Conservation (phyloP, 2,888 invertebrate genomes). For the Andrena bicolor region DNA sequence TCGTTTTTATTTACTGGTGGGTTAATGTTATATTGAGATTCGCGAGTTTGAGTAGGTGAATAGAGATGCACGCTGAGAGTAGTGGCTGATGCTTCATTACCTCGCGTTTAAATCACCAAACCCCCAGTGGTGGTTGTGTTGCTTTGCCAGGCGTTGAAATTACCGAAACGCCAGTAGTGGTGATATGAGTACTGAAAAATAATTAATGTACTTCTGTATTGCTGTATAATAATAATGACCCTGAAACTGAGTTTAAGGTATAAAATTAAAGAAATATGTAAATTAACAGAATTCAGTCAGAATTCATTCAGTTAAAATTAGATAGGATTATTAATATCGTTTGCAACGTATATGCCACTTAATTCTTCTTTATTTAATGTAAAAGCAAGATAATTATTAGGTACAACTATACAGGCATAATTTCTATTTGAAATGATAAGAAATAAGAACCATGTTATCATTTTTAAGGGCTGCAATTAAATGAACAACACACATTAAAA, state of each 20-base stretch:
- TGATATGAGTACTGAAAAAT: neutral
- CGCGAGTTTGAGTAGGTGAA: neutral
- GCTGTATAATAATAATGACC: neutral
- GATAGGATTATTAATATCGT: no score
- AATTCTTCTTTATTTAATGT: no score
- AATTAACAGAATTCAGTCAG: neutral
- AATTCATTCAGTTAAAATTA: no score
- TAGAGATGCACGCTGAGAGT: neutral
- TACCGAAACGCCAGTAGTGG: neutral
- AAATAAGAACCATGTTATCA: no score
- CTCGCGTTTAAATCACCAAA: neutral
- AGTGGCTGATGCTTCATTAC: neutral
- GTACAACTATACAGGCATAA: no score
- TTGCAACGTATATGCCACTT: no score
- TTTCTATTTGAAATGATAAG: no score
- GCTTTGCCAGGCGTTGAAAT: neutral
- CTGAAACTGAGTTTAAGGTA: neutral
- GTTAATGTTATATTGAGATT: no score
- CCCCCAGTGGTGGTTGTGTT: neutral
- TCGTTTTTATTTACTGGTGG: neutral
- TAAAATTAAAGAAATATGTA: neutral
- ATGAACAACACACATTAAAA: no score
- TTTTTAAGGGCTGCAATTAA: no score
- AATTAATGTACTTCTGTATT: neutral
- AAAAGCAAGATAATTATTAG: no score